These are phyloP conservation scores for Cerastis leucographa DNA, from an alignment of 2,888 invertebrate species.

Conservation along the genomic window DNA sequence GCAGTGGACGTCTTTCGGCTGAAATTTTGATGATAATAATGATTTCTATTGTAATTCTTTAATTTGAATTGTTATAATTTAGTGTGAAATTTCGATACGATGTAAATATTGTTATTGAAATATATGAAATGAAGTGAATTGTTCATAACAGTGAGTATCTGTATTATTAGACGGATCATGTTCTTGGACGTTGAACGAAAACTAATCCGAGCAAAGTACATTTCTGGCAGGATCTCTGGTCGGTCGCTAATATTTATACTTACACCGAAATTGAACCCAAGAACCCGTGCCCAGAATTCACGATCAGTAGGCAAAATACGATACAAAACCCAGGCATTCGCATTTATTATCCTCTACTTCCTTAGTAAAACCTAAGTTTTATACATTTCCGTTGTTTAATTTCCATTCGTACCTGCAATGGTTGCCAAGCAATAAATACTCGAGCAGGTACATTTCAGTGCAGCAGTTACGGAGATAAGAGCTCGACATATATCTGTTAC, in stretches of 20 bases:
- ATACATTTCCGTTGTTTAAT: constrained; percentile 37
- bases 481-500: constrained; percentile 54
- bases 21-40: too few species aligned
- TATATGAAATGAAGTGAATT: background rate
- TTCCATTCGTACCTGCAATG: constrained; percentile 12
- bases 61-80: too few species aligned
- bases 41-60: too few species aligned
- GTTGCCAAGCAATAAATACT: constrained; percentile 38
- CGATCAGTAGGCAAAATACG: background rate
- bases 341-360: constrained; percentile 15
- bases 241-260: background rate
- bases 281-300: background rate
- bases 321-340: background rate
- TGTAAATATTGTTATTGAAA: too few species aligned
- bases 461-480: constrained; percentile 45
- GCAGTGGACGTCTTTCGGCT: too few species aligned
- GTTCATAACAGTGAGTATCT: background rate
- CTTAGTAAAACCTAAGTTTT: constrained; percentile 19
- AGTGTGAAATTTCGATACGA: too few species aligned
- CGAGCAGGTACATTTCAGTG: constrained; percentile 36
- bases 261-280: background rate
- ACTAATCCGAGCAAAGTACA: background rate
- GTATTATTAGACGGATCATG: background rate
- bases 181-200: background rate
- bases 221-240: background rate